Percentiles rank a stretch among this genome's conserved stretches.
Evolutionary conservation across 2,888 invertebrate species (phyloP).

Genomic region (Seira ritae): DNA sequence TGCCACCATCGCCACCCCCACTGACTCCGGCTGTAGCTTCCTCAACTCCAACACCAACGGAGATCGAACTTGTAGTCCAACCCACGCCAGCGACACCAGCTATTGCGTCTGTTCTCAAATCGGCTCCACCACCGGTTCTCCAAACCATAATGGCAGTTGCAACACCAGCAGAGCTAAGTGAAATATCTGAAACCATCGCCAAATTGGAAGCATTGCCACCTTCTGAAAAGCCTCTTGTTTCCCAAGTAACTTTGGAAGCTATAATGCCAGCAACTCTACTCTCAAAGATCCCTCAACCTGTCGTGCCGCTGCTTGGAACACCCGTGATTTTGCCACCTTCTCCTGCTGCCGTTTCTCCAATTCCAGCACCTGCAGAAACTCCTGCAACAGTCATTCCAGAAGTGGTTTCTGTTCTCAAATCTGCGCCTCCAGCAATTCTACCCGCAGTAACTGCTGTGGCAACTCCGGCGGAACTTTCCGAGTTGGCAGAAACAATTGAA

Average conservation of each 20-base stretch:
- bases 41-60: not conserved
- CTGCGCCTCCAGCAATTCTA: not conserved
- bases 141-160: not conserved
- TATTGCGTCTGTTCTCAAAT: not conserved
- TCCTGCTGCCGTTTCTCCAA: not conserved
- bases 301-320: not conserved
- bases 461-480: not conserved
- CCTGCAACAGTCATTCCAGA: not conserved
- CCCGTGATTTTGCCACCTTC: slow-evolving; percentile 4
- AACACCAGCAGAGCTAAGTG: slow-evolving; percentile 20
- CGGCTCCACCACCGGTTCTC: not conserved
- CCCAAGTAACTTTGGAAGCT: not conserved
- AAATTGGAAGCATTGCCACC: slow-evolving; percentile 21
- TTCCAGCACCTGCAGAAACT: not conserved
- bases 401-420: too few relatives aligned
- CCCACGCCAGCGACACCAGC: not conserved
- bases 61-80: too few relatives aligned
- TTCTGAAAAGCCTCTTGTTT: not conserved
- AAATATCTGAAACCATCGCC: slow-evolving; percentile 10
- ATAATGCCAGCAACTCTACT: slow-evolving; percentile 18
- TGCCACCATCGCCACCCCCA: not conserved
- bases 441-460: not conserved
- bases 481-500: not conserved
- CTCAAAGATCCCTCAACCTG: not conserved
- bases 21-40: not conserved